Evolutionary conservation across 1,140 invertebrate species (phyloP), one percentile per base, ranked within the genome.

Genomic region (Charaxes varanes): DNA sequence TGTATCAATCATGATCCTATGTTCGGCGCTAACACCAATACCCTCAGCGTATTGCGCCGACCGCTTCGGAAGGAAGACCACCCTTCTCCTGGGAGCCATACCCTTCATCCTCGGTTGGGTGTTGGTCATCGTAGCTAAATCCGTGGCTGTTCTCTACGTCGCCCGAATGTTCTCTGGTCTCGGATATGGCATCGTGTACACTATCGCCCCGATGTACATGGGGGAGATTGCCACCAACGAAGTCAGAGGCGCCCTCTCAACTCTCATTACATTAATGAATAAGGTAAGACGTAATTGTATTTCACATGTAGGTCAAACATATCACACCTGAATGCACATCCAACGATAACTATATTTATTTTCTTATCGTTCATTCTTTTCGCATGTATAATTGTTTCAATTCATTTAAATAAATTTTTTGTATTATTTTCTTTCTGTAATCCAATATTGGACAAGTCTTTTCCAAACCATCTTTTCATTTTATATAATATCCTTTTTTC

Each of bases 241-340:
- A 44, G 88, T 92, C 11, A 82, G 93, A 35, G 93, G 93, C 1
- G 87, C 89, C 2, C 76, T 92, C 14, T 90, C 91, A 4, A 90
- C 91, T 4, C 80, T 91, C 22, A 90, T 91, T 43, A 90, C 92
- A 16, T 82, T 92, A 46, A 84, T 85, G 79, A 85, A 83, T 55
- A 85, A 85, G 85, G 84, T 85, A 45, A 76, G 71, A 15, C 10
- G 11, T 31, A 14, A n/a, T 21, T 15, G 11, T 13, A 26, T 3
- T 27, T 12, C 2, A 3, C 5, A 27, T 27, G 4, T 0, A 27
- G 6, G 4, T 2, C 3, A 26, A 12, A 23, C n/a, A n/a, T n/a
- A n/a, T n/a, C n/a, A n/a, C n/a, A n/a, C n/a, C n/a, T n/a, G n/a
- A n/a, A n/a, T n/a, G n/a, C n/a, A n/a, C n/a, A n/a, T n/a, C n/a